A percentile compares a stretch with the other conserved stretches of the same genome.
Evolutionary conservation across 2,888 invertebrate genomes (phyloP).

Genomic region (Lochmaea crataegi): DNA sequence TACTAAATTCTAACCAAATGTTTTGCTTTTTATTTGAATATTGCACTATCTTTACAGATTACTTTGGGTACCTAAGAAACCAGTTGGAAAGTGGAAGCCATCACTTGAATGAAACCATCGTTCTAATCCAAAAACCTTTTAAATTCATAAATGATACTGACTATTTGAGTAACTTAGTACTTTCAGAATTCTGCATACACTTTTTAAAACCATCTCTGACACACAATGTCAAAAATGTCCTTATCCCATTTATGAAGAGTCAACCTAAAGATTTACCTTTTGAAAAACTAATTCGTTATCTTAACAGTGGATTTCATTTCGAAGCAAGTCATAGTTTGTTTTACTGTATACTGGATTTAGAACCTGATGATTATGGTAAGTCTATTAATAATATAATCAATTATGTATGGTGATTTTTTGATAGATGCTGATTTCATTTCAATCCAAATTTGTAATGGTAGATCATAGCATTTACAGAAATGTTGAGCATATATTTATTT

Average conservation of each 20-base stretch:
- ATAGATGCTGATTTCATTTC: not conserved
- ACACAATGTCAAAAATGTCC: constrained; percentile 75
- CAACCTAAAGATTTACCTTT: constrained; percentile 63
- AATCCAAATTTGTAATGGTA: not conserved
- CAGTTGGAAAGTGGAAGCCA: constrained; percentile 73
- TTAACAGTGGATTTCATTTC: constrained; percentile 61
- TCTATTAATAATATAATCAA: constrained; percentile 10
- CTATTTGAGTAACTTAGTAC: constrained; percentile 66
- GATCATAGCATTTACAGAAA: not conserved
- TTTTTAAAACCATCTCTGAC: constrained; percentile 76
- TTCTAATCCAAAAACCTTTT: constrained; percentile 82
- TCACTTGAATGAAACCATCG: constrained; percentile 74
- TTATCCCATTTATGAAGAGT: constrained; percentile 75
- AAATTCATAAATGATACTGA: constrained; percentile 66
- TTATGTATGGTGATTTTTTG: not conserved
- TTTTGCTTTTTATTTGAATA: too few relatives aligned
- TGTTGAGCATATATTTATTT: too few relatives aligned
- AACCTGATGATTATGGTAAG: constrained; percentile 76
- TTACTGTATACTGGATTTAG: constrained; percentile 76
- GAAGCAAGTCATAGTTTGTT: constrained; percentile 70
- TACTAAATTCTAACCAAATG: too few relatives aligned
- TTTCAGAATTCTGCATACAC: constrained; percentile 72
- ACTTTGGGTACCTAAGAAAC: constrained; percentile 78
- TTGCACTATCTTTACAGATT: constrained; percentile 67
- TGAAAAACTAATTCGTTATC: constrained; percentile 62